Percentiles rank a stretch among this genome's conserved stretches.
These are phyloP conservation scores for Pseudomyrmex concolor DNA, from an alignment of 1,140 invertebrate genomes.

Conservation along the genomic window DNA sequence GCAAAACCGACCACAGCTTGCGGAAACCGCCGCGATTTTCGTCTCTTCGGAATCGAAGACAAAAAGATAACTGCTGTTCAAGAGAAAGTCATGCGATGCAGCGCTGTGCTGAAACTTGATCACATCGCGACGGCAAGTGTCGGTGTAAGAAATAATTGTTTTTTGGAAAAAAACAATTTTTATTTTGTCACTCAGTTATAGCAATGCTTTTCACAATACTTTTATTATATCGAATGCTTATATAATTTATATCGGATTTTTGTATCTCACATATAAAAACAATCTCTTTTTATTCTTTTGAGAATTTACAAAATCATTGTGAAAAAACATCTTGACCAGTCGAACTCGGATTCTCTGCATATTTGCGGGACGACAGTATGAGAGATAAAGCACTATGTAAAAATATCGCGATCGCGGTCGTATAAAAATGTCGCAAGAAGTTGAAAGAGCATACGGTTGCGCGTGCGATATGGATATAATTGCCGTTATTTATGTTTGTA, in stretches of 20 bases:
- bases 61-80: constrained; percentile 10
- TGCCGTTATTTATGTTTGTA: constrained; percentile 64
- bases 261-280: too few relatives aligned
- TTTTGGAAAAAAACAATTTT: too few relatives aligned
- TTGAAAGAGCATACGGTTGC: constrained; percentile 19
- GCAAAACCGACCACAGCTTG: constrained; percentile 47
- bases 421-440: constrained; percentile 44
- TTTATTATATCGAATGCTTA: too few relatives aligned
- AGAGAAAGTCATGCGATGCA: constrained; percentile 15
- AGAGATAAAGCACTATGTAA: constrained; percentile 16
- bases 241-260: too few relatives aligned
- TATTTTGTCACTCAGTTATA: too few relatives aligned
- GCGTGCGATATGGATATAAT: constrained; percentile 44
- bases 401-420: constrained; percentile 24
- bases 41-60: constrained; percentile 5
- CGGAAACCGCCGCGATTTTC: constrained; percentile 42
- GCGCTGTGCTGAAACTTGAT: too few relatives aligned
- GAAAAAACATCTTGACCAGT: too few relatives aligned
- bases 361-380: background rate
- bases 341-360: background rate
- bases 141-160: too few relatives aligned
- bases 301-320: too few relatives aligned
- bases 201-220: too few relatives aligned
- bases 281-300: too few relatives aligned
- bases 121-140: constrained; percentile 27